A percentile compares a stretch with the other conserved stretches of the same genome.
Conservation (phyloP, 1,140 invertebrate genomes). For the Hyposmocoma kahamanoa region DNA sequence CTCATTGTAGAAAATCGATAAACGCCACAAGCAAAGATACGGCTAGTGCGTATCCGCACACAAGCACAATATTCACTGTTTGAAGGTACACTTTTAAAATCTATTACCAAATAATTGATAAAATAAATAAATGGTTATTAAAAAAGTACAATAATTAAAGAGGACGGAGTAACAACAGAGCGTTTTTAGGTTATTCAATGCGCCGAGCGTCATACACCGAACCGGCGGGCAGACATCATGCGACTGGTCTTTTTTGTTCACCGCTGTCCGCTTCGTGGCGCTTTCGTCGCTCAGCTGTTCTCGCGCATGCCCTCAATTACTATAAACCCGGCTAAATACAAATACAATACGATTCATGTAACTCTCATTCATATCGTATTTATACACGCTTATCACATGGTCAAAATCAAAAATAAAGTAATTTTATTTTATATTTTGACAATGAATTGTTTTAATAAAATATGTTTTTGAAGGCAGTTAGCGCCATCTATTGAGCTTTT, state of each 20-base stretch:
- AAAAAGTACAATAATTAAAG: constrained; percentile 35
- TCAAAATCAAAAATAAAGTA: not conserved
- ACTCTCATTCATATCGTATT: too few relatives aligned
- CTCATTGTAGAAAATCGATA: constrained; percentile 72
- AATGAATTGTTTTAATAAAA: not conserved
- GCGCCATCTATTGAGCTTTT: not conserved
- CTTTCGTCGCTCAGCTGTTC: constrained; percentile 63
- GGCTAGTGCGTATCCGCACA: constrained; percentile 43
- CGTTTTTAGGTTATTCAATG: constrained; percentile 55
- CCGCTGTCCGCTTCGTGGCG: constrained; percentile 39
- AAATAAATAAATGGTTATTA: not conserved
- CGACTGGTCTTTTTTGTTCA: constrained; percentile 61
- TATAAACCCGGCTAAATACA: not conserved
- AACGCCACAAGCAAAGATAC: constrained; percentile 54
- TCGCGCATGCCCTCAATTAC: constrained; percentile 47
- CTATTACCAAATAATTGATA: constrained; percentile 17
- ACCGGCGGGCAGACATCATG: constrained; percentile 67
- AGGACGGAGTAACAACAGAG: constrained; percentile 54
- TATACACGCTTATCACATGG: not conserved
- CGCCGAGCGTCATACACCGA: constrained; percentile 54
- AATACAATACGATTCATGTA: too few relatives aligned
- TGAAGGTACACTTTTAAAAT: constrained; percentile 36
- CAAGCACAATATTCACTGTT: constrained; percentile 33
- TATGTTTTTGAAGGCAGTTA: not conserved
- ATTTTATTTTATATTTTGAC: not conserved